Conservation (phyloP, 2,113 vertebrate genomes). For the Anhinga rufa region DNA sequence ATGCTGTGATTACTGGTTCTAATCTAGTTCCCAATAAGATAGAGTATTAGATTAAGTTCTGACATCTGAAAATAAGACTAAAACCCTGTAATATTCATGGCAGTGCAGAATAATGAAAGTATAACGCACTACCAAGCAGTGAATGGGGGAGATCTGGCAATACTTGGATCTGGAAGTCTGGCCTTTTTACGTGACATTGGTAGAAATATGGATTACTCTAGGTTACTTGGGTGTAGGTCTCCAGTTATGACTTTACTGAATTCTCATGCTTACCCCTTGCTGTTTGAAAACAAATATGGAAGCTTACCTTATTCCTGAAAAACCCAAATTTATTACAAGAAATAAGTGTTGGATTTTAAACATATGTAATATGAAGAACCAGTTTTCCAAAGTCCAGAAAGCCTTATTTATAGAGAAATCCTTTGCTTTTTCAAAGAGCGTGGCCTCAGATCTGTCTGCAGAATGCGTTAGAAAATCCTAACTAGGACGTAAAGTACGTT, state of each 20-base stretch:
- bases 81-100: background rate
- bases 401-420: background rate
- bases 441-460: background rate
- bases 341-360: background rate
- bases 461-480: background rate
- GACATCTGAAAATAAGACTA: background rate
- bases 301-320: background rate
- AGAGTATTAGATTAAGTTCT: background rate
- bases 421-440: background rate
- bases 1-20: background rate
- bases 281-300: background rate
- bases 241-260: background rate
- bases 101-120: background rate
- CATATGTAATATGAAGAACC: background rate
- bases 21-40: background rate
- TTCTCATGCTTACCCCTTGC: background rate
- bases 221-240: background rate
- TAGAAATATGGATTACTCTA: background rate
- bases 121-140: background rate
- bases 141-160: background rate
- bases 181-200: background rate
- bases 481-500: background rate
- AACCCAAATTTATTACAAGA: background rate
- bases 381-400: background rate
- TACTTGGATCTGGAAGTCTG: background rate